These are phyloP conservation scores for Drosophila incognita DNA, from an alignment of 2,888 invertebrate genomes.

Conservation along the genomic window DNA sequence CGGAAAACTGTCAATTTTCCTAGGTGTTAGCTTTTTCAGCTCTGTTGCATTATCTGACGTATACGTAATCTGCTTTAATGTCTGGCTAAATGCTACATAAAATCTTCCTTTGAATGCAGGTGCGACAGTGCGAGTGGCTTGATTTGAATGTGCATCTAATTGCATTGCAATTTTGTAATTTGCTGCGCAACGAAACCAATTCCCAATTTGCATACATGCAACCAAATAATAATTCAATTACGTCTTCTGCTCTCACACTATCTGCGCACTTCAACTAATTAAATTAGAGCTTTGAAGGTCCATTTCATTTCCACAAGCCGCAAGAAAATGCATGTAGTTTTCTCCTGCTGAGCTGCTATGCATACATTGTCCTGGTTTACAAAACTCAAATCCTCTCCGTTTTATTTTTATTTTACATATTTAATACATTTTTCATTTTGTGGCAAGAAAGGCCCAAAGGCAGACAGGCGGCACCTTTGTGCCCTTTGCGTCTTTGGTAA, in stretches of 20 bases:
- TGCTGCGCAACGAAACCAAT: conserved; percentile 19
- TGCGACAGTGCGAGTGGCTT: conserved; percentile 72
- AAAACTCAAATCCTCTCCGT: conserved; percentile 24
- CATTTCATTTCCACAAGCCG: neutral
- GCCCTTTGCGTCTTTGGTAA: conserved; percentile 7
- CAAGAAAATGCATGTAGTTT: neutral
- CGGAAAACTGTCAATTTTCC: conserved; percentile 61
- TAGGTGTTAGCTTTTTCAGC: conserved; percentile 45
- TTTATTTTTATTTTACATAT: conserved; percentile 9
- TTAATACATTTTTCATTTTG: conserved; percentile 24
- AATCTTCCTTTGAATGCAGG: conserved; percentile 18
- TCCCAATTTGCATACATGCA: conserved; percentile 32
- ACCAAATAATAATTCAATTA: conserved; percentile 49
- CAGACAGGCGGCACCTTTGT: conserved; percentile 23
- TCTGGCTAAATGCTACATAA: conserved; percentile 5
- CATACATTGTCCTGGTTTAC: conserved; percentile 6
- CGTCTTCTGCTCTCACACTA: conserved; percentile 12
- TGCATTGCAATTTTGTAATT: conserved; percentile 51
- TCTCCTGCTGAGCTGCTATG: neutral
- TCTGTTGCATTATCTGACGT: conserved; percentile 28
- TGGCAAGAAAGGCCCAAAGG: conserved; percentile 23
- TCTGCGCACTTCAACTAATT: conserved; percentile 19
- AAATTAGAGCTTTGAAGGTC: conserved; percentile 7
- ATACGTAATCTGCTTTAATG: conserved; percentile 27
- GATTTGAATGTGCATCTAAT: conserved; percentile 63